A percentile compares a stretch with the other conserved stretches of the same genome.
These are phyloP conservation scores for Staurois parvus DNA, from an alignment of 2,797 vertebrate genomes.

Conservation along the genomic window DNA sequence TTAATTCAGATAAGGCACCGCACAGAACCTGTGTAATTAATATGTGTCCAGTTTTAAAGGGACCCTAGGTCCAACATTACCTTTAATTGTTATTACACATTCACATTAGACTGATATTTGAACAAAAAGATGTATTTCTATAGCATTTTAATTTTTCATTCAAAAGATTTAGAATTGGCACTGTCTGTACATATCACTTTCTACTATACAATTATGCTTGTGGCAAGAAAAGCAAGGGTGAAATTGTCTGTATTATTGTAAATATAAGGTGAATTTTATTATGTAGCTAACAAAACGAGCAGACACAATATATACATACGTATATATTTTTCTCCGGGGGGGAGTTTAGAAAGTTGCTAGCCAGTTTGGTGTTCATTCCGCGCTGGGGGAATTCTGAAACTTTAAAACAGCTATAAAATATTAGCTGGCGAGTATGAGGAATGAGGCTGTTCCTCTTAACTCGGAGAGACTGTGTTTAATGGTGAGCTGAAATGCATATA, in stretches of 20 bases:
- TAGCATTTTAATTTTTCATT: too few relatives aligned
- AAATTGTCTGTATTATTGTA: neutral
- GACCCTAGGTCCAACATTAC: too few relatives aligned
- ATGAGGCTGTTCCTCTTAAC: constrained; percentile 91
- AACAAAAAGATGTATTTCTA: too few relatives aligned
- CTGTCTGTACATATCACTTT: too few relatives aligned
- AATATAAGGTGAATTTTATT: constrained; percentile 3
- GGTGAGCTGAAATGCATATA: constrained; percentile 96
- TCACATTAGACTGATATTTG: too few relatives aligned
- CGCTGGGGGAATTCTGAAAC: constrained; percentile 78
- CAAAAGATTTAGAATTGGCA: too few relatives aligned
- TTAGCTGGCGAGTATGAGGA: constrained; percentile 94
- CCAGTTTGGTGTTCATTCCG: constrained; percentile 36
- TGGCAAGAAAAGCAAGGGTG: neutral
- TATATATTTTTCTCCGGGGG: constrained; percentile 2
- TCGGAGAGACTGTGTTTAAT: constrained; percentile 96
- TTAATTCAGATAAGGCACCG: too few relatives aligned
- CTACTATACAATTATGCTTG: too few relatives aligned
- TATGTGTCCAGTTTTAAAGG: too few relatives aligned
- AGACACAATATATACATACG: neutral
- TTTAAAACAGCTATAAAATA: constrained; percentile 97
- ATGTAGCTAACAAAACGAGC: neutral
- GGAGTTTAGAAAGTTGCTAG: constrained; percentile 44
- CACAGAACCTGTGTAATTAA: too few relatives aligned
- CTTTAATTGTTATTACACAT: too few relatives aligned